Conservation (phyloP, 64 coral and sea anemone species). For the Dendronephthya gigantea region DNA sequence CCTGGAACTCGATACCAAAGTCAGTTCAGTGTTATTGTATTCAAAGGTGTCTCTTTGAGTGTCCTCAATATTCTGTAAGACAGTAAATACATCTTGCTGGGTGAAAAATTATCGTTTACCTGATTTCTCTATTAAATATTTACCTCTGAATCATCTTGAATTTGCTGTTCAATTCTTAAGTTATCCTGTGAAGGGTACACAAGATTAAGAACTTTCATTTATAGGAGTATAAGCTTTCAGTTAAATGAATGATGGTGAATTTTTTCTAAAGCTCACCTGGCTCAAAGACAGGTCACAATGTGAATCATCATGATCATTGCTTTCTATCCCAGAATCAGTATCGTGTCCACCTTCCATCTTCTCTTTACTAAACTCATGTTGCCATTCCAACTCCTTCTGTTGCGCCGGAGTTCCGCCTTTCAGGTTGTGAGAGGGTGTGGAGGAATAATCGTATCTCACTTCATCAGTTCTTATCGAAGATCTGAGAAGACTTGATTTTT, state of each 20-base stretch:
- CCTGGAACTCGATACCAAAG: neutral
- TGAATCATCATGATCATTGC: conserved; percentile 14
- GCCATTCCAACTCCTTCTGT: neutral
- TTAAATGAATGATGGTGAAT: neutral
- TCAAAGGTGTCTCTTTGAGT: neutral
- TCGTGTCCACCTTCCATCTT: neutral
- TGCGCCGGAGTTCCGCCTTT: neutral
- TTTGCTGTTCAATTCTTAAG: no score
- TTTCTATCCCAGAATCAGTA: conserved; percentile 5
- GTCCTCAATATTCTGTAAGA: neutral
- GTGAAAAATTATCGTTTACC: neutral
- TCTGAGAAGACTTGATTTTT: neutral
- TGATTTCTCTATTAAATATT: neutral
- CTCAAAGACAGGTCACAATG: neutral
- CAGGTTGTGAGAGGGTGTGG: neutral
- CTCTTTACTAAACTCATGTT: neutral
- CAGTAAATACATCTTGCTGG: neutral
- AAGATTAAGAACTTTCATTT: neutral
- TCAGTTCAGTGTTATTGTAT: neutral
- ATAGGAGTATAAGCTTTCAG: neutral
- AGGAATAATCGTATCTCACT: neutral
- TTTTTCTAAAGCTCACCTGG: neutral
- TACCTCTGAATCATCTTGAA: no score
- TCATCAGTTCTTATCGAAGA: neutral
- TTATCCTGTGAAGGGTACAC: no score